Evolutionary conservation across 2,888 invertebrate genomes (phyloP).

Genomic region (Tenthredo livida): DNA sequence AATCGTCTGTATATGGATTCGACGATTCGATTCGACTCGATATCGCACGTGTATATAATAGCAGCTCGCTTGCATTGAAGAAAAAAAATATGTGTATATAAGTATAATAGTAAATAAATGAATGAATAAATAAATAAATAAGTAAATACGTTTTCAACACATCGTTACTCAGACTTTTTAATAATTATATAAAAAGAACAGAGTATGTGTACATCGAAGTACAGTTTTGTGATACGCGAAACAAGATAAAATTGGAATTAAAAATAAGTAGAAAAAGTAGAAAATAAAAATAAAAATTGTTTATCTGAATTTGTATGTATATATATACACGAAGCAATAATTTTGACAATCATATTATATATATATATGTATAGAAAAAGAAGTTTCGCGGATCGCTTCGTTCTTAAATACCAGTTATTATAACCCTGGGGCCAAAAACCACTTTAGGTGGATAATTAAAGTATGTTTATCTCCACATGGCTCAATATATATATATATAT

Average conservation of each 20-base stretch:
- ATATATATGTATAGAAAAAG: neutral
- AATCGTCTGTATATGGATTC: no score
- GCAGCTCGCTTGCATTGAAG: no score
- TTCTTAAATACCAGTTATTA: neutral
- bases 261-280: neutral
- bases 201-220: no score
- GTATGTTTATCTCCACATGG: neutral
- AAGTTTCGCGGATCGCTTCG: neutral
- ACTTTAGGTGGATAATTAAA: neutral
- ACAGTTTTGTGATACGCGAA: no score
- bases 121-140: no score
- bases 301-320: neutral
- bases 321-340: neutral
- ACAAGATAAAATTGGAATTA: neutral
- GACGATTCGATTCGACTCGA: no score
- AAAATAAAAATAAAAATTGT: neutral
- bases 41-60: no score
- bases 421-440: conserved; percentile 1
- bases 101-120: no score
- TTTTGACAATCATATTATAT: neutral
- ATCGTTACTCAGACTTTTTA: no score
- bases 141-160: no score
- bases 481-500: neutral
- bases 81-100: no score
- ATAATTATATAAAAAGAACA: no score